Percentiles rank a stretch among this genome's conserved stretches.
These are phyloP conservation scores for Odontamblyopus lacepedii DNA, from an alignment of 2,797 vertebrate species.

Conservation along the genomic window DNA sequence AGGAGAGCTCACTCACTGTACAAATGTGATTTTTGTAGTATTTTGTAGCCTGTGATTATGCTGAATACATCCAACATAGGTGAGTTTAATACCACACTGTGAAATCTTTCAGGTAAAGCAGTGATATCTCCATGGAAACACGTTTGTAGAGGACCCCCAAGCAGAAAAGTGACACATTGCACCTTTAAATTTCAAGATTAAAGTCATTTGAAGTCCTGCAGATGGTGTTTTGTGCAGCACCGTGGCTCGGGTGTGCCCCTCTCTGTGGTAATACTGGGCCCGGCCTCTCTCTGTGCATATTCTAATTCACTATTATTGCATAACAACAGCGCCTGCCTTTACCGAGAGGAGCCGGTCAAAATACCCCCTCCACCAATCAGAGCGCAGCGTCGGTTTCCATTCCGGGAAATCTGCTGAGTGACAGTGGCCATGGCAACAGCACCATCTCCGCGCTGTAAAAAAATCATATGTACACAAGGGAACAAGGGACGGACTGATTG, in stretches of 20 bases:
- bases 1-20: no score
- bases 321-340: slow-evolving; percentile 71
- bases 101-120: no score
- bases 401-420: slow-evolving; percentile 73
- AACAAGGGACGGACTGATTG: neutral
- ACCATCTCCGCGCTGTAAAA: neutral
- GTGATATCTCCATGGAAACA: no score
- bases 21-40: no score
- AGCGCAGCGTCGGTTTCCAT: slow-evolving; percentile 39
- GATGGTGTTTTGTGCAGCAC: no score
- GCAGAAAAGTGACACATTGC: no score
- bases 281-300: slow-evolving; percentile 59
- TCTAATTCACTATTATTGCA: slow-evolving; percentile 58
- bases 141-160: no score
- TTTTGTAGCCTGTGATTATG: no score
- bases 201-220: no score
- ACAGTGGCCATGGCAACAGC: slow-evolving; percentile 76
- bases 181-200: no score
- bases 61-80: no score
- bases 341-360: slow-evolving; percentile 59
- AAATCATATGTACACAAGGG: neutral
- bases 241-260: slow-evolving; percentile 4
- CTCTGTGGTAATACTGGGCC: neutral
- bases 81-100: no score
- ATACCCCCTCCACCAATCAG: slow-evolving; percentile 55